Evolutionary conservation across 2,888 invertebrate genomes (phyloP).

Genomic region (Erebia epiphron): DNA sequence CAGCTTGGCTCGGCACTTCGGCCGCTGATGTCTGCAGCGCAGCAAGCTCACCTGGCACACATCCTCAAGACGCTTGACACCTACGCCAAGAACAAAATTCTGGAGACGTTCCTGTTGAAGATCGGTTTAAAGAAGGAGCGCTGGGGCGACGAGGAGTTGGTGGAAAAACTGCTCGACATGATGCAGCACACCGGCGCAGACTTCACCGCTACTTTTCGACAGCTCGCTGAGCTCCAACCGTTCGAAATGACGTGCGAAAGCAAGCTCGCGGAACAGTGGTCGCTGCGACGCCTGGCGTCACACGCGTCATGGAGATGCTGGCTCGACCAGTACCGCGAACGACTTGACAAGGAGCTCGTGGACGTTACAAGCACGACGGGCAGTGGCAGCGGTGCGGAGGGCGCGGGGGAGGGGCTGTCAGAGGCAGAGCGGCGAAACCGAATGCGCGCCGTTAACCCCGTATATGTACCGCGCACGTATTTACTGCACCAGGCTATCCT

Average conservation of each 20-base stretch:
- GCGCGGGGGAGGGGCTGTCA: neutral
- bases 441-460: neutral
- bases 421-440: neutral
- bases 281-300: neutral
- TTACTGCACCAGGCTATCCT: neutral
- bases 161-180: conserved; percentile 82
- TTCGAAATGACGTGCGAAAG: neutral
- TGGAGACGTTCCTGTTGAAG: neutral
- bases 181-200: conserved; percentile 84
- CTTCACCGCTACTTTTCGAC: neutral
- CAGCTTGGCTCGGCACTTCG: neutral
- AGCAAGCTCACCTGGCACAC: neutral
- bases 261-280: neutral
- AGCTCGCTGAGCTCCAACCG: neutral
- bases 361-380: neutral
- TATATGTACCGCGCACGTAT: neutral
- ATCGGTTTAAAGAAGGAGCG: neutral
- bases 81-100: neutral
- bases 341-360: neutral
- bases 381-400: too few relatives aligned
- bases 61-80: neutral
- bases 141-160: conserved; percentile 55
- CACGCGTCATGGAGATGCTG: neutral
- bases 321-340: neutral
- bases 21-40: neutral